Conservation (phyloP, 2,113 vertebrate genomes). For the Phyllostomus hastatus region DNA sequence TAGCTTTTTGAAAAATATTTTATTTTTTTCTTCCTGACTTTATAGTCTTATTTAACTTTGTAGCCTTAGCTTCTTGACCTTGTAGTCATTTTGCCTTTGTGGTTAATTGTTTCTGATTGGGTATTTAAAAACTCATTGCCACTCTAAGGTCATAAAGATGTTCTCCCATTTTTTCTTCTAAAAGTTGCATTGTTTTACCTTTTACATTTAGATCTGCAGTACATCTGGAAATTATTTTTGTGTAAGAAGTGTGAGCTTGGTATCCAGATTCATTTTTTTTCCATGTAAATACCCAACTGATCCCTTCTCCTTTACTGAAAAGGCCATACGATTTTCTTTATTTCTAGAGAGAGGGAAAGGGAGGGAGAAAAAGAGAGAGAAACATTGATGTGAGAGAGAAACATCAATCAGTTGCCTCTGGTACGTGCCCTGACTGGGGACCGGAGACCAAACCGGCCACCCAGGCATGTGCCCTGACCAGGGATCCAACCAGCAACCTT, state of each 20-base stretch:
- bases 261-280: neutral
- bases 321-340: neutral
- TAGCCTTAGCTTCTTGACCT: neutral
- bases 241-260: neutral
- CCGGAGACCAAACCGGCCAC: too few species aligned
- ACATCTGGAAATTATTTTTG: conserved; percentile 26
- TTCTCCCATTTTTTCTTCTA: conserved; percentile 12
- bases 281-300: neutral
- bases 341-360: too few species aligned
- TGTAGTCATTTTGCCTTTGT: conserved; percentile 28
- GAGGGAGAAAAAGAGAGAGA: too few species aligned
- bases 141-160: neutral
- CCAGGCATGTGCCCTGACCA: too few species aligned
- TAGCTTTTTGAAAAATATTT: neutral
- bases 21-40: neutral
- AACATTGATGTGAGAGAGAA: too few species aligned
- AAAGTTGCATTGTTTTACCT: neutral
- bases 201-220: neutral
- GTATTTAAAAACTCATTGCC: conserved; percentile 1
- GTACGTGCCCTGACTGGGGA: too few species aligned
- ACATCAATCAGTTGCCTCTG: too few species aligned
- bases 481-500: too few species aligned
- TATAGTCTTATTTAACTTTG: neutral
- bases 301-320: neutral
- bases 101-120: neutral